phyloP scores from a whole-genome alignment of 92 coral and sea anemone genomes.

The Nematostella vectensis region DNA sequence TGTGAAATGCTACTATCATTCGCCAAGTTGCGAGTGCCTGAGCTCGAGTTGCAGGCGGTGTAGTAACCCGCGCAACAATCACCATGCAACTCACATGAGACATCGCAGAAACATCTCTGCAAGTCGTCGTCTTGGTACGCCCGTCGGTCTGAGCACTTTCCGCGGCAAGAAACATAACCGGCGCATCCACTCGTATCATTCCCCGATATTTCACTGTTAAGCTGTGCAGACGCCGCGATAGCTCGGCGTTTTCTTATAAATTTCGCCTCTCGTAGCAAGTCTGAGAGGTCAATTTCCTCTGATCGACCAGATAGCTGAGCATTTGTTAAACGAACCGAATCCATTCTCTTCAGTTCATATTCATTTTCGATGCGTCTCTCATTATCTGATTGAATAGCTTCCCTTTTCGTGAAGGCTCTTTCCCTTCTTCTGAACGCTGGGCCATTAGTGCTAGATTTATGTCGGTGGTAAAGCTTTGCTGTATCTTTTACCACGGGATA shows the following conservation, averaged over 20 bases:
- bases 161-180: background rate
- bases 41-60: background rate
- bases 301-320: background rate
- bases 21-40: background rate
- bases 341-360: background rate
- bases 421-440: no score
- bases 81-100: background rate
- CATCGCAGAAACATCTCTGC: background rate
- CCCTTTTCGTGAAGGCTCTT: no score
- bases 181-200: no score
- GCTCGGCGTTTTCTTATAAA: no score
- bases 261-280: no score
- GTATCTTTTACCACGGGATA: no score
- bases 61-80: constrained; percentile 2
- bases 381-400: no score
- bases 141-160: background rate
- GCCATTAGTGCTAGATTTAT: no score
- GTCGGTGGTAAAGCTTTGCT: no score
- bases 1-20: background rate
- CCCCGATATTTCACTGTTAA: no score
- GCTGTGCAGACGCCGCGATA: no score
- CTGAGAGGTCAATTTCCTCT: no score
- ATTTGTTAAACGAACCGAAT: background rate
- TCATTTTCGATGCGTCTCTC: background rate
- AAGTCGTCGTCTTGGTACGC: background rate